These are phyloP conservation scores for Melanotaenia nigrans DNA, from an alignment of 2,797 vertebrate genomes.

Conservation along the genomic window DNA sequence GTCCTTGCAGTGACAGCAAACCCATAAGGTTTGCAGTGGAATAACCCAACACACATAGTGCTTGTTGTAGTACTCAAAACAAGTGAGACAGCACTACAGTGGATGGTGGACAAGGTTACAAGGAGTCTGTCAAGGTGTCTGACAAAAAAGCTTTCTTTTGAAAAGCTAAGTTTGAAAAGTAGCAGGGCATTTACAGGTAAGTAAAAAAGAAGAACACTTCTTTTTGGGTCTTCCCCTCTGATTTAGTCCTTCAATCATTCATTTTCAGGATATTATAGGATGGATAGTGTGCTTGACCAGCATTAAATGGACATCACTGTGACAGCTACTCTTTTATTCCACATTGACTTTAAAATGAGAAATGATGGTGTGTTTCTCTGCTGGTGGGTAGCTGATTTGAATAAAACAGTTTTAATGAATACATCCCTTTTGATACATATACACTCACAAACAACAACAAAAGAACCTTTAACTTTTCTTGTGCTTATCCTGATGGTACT, in stretches of 20 bases:
- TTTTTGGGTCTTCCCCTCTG: background rate
- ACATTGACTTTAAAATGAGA: constrained; percentile 65
- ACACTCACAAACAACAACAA: background rate
- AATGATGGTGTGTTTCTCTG: constrained; percentile 47
- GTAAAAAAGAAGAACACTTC: background rate
- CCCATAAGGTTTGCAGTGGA: constrained; percentile 21
- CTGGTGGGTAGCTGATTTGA: constrained; percentile 60
- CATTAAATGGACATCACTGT: constrained; percentile 38
- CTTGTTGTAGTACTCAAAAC: constrained; percentile 86
- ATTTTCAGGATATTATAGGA: constrained; percentile 29
- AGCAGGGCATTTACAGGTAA: background rate
- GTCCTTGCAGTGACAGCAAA: constrained; percentile 56
- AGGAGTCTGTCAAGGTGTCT: constrained; percentile 46
- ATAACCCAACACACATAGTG: constrained; percentile 64
- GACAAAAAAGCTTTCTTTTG: constrained; percentile 27
- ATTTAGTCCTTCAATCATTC: constrained; percentile 27
- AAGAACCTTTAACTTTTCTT: background rate
- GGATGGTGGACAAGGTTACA: constrained; percentile 86
- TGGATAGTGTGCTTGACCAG: constrained; percentile 34
- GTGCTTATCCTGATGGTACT: background rate
- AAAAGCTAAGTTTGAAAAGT: constrained; percentile 1
- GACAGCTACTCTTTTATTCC: constrained; percentile 60
- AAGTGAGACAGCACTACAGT: constrained; percentile 83
- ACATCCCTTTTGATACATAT: constrained; percentile 9
- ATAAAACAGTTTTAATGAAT: constrained; percentile 40